Percentiles rank a stretch among this genome's conserved stretches.
Evolutionary conservation across 2,888 invertebrate species (phyloP).

Genomic region (Dorcus hopei): DNA sequence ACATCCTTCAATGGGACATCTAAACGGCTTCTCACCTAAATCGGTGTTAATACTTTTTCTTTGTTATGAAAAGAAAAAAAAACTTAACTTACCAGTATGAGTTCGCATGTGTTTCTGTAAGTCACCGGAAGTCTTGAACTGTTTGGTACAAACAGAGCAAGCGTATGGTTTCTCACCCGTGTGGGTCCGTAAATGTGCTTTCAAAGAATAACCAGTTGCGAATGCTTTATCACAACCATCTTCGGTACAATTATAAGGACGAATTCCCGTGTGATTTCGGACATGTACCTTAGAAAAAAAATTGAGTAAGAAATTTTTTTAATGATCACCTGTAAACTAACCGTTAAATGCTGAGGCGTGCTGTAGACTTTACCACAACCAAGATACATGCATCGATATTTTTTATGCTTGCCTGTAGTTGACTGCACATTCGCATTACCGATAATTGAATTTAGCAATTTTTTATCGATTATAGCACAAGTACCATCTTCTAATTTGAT

Average conservation of each 20-base stretch:
- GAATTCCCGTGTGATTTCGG: conserved; percentile 52
- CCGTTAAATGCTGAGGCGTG: conserved; percentile 53
- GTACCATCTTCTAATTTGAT: conserved; percentile 39
- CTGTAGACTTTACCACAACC: conserved; percentile 53
- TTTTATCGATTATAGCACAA: conserved; percentile 34
- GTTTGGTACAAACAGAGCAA: conserved; percentile 40
- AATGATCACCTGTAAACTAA: conserved; percentile 29
- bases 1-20: conserved; percentile 58
- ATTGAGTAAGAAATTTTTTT: conserved; percentile 1
- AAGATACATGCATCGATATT: conserved; percentile 48
- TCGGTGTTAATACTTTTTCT: neutral
- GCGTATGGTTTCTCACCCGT: conserved; percentile 50
- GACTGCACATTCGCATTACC: conserved; percentile 20
- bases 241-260: conserved; percentile 52
- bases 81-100: conserved; percentile 42
- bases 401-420: conserved; percentile 34
- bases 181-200: conserved; percentile 55
- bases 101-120: conserved; percentile 45
- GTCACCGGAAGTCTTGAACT: conserved; percentile 47
- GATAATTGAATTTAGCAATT: conserved; percentile 27
- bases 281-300: conserved; percentile 51
- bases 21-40: conserved; percentile 52
- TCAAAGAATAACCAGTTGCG: conserved; percentile 53
- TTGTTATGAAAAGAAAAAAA: neutral
- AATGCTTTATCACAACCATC: conserved; percentile 53